Evolutionary conservation across 1,140 invertebrate species (phyloP).

Genomic region (Alviniconcha marisindica): DNA sequence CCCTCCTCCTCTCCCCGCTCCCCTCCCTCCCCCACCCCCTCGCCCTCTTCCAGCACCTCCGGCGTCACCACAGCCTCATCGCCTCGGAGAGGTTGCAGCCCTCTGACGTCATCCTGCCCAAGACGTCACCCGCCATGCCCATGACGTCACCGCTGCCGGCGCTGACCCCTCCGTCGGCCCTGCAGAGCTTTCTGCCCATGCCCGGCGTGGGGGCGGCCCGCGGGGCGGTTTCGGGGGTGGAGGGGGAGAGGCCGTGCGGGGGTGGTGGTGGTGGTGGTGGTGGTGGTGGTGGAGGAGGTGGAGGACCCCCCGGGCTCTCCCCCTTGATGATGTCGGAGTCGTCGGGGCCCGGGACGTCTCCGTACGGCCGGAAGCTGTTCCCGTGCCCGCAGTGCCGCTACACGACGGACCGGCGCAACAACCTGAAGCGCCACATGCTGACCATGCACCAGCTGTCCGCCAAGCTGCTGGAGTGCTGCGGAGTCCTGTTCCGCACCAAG

Average conservation of each 20-base stretch:
- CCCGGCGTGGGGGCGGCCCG: background rate
- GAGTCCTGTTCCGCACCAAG: slow-evolving; percentile 74
- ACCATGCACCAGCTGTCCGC: slow-evolving; percentile 76
- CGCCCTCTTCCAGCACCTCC: slow-evolving; percentile 20
- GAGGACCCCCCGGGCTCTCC: background rate
- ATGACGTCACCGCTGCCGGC: slow-evolving; percentile 9
- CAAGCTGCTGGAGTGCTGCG: slow-evolving; percentile 76
- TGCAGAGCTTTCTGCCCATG: slow-evolving; percentile 6
- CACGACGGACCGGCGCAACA: slow-evolving; percentile 76
- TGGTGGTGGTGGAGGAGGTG: background rate
- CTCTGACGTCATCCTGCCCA: background rate
- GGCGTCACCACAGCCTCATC: background rate
- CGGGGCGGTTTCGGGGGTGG: background rate
- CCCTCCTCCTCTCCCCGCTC: background rate
- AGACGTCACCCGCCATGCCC: background rate
- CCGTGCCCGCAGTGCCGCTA: slow-evolving; percentile 75
- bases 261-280: background rate
- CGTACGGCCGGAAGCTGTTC: slow-evolving; percentile 67
- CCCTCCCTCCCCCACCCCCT: slow-evolving; percentile 1
- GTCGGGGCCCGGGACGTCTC: background rate
- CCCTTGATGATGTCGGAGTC: background rate
- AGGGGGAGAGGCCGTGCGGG: background rate
- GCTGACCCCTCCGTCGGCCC: background rate
- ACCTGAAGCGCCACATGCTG: slow-evolving; percentile 76
- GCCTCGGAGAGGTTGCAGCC: background rate